Conservation (phyloP, 2,113 vertebrate genomes). For the Bagarius yarrelli region DNA sequence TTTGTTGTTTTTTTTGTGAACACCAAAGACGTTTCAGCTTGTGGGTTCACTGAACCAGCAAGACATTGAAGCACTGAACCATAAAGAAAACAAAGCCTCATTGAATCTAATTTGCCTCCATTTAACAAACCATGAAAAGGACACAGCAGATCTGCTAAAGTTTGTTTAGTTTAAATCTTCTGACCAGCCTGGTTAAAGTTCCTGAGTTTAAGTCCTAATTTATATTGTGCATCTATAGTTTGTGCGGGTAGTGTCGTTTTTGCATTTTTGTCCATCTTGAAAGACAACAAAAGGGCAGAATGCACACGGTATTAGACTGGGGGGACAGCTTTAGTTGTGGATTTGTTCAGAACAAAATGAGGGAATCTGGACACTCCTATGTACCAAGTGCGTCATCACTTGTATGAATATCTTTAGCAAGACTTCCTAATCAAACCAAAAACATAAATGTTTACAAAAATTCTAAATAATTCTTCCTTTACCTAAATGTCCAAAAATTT, state of each 20-base stretch:
- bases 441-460: neutral
- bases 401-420: neutral
- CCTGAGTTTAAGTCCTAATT: neutral
- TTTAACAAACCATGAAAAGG: constrained; percentile 9
- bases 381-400: too few species aligned
- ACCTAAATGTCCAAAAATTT: neutral
- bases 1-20: neutral
- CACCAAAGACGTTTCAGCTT: neutral
- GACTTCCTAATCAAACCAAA: neutral
- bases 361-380: neutral
- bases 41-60: constrained; percentile 7
- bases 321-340: neutral
- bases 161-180: neutral
- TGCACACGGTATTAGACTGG: neutral
- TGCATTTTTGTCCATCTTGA: neutral
- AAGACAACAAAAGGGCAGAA: neutral
- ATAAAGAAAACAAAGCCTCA: constrained; percentile 6
- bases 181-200: neutral
- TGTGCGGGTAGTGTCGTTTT: neutral
- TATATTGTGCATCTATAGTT: too few species aligned
- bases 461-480: too few species aligned
- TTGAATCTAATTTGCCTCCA: constrained; percentile 12
- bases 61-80: constrained; percentile 5
- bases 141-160: neutral
- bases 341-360: neutral